Evolutionary conservation across 2,113 vertebrate species (phyloP).

Genomic region (Plestiodon gilberti): DNA sequence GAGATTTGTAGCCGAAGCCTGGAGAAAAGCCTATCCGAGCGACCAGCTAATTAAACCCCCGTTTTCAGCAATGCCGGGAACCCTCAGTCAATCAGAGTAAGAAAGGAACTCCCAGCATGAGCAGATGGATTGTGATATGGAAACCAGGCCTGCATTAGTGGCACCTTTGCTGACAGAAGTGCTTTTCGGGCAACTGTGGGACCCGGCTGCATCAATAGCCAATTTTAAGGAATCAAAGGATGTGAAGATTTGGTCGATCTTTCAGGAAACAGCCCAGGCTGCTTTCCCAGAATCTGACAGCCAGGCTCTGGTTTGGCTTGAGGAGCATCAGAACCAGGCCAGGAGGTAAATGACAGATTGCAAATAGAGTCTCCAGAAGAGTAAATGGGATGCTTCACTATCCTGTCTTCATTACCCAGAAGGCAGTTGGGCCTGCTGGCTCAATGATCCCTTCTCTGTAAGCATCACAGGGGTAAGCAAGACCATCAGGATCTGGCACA

Average conservation of each 20-base stretch:
- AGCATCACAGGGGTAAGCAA: background rate
- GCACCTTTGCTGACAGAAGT: background rate
- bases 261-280: background rate
- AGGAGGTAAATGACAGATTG: background rate
- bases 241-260: background rate
- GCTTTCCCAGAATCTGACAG: background rate
- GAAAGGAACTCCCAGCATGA: fast-evolving
- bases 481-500: background rate
- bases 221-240: background rate
- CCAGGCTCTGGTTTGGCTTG: background rate
- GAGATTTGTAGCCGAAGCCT: background rate
- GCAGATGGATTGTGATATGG: background rate
- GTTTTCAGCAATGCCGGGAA: background rate
- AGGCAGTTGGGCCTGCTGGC: background rate
- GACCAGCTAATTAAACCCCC: background rate
- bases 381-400: background rate
- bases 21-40: background rate
- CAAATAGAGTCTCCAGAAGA: background rate
- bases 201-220: fast-evolving
- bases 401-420: background rate
- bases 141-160: background rate
- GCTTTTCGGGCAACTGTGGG: background rate
- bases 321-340: background rate
- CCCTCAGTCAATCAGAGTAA: background rate
- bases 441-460: background rate